phyloP scores from a whole-genome alignment of 2,797 vertebrate genomes.

The Oryzias dopingdopingensis region DNA sequence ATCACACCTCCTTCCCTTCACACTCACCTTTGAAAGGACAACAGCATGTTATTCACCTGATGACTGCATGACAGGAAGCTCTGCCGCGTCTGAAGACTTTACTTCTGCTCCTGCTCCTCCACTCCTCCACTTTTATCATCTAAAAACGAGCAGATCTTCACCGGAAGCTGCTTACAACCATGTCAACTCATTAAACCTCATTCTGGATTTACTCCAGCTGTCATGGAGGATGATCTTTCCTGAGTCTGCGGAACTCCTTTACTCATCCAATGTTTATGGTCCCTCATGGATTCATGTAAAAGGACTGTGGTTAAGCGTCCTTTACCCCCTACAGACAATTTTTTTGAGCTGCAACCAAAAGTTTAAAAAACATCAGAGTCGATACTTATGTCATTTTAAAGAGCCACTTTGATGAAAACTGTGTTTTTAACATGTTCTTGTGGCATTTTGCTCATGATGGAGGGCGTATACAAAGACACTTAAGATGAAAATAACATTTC shows the following conservation, averaged over 20 bases:
- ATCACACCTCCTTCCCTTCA: constrained; percentile 35
- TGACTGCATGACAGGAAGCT: constrained; percentile 22
- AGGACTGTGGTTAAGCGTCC: too few relatives aligned
- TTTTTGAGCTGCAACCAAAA: too few relatives aligned
- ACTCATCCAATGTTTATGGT: too few relatives aligned
- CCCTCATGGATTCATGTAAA: too few relatives aligned
- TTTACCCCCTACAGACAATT: too few relatives aligned
- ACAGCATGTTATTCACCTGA: constrained; percentile 1
- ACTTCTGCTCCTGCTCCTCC: background rate
- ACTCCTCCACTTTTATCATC: background rate
- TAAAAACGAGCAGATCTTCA: background rate
- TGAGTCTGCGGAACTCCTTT: constrained; percentile 7
- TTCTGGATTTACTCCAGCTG: constrained; percentile 51
- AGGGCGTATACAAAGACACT: too few relatives aligned
- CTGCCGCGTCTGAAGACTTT: constrained; percentile 38
- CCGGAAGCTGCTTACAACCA: constrained; percentile 27
- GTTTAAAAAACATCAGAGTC: too few relatives aligned
- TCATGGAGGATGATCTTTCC: constrained; percentile 32
- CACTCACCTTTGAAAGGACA: constrained; percentile 40
- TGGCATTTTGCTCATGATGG: too few relatives aligned
- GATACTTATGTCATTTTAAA: too few relatives aligned
- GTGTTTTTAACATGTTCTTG: too few relatives aligned
- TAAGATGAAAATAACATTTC: too few relatives aligned
- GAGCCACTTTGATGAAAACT: too few relatives aligned
- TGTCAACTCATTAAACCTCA: constrained; percentile 30